Percentiles rank a stretch among this genome's conserved stretches.
Evolutionary conservation across 1,140 invertebrate genomes (phyloP).

Genomic region (Cydia splendana): DNA sequence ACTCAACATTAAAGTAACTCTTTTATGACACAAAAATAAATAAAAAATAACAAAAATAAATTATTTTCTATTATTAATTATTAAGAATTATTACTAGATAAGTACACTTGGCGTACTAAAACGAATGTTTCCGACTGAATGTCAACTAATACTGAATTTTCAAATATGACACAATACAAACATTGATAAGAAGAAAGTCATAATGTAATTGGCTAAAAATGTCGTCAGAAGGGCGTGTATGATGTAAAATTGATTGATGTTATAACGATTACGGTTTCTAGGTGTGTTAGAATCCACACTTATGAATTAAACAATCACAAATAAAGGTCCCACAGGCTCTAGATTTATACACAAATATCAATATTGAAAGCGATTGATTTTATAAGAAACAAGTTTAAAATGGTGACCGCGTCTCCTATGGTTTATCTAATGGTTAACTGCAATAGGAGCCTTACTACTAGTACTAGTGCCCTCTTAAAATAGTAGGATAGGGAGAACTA

Average conservation of each 20-base stretch:
- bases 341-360: not conserved
- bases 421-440: not conserved
- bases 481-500: not conserved
- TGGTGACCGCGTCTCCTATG: not conserved
- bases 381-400: not conserved
- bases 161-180: slow-evolving; percentile 14
- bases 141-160: slow-evolving; percentile 2
- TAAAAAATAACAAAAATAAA: slow-evolving; percentile 19
- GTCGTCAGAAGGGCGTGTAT: not conserved
- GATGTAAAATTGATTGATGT: no score
- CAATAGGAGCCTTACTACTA: not conserved
- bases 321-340: not conserved
- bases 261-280: no score
- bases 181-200: not conserved
- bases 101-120: slow-evolving; percentile 15
- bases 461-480: not conserved
- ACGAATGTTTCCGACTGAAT: not conserved
- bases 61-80: slow-evolving; percentile 8
- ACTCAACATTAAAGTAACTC: not conserved
- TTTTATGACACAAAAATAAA: slow-evolving; percentile 18
- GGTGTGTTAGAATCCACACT: no score
- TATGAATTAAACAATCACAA: not conserved
- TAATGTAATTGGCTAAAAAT: not conserved
- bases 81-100: not conserved
- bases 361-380: not conserved